A percentile compares a stretch with the other conserved stretches of the same genome.
Evolutionary conservation across 2,797 vertebrate species (phyloP).

Genomic region (Hyperoplus lanceolatus): DNA sequence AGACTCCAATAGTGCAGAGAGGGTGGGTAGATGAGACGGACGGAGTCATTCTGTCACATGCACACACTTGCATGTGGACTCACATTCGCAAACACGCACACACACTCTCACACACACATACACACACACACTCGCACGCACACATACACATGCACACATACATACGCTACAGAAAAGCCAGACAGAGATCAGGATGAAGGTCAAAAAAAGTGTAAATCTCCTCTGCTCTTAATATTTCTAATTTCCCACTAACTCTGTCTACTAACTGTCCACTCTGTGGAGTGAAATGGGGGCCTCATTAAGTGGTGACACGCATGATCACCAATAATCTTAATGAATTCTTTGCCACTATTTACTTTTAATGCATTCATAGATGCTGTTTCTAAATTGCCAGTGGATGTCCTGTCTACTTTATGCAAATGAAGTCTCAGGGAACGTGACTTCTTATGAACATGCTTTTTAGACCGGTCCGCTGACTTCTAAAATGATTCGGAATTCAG

Average conservation of each 20-base stretch:
- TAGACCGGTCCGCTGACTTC: slow-evolving; percentile 1
- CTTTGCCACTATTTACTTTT: slow-evolving; percentile 46
- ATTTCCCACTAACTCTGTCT: slow-evolving; percentile 37
- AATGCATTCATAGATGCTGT: slow-evolving; percentile 63
- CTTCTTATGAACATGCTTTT: slow-evolving; percentile 44
- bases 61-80: slow-evolving; percentile 28
- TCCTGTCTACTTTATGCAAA: slow-evolving; percentile 70
- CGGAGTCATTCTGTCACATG: slow-evolving; percentile 27
- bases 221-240: slow-evolving; percentile 39
- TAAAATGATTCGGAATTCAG: slow-evolving; percentile 24
- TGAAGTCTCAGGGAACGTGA: slow-evolving; percentile 20
- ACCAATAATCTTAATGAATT: slow-evolving; percentile 65
- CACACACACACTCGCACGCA: slow-evolving; percentile 34
- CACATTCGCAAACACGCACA: slow-evolving; percentile 36
- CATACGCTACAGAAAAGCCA: slow-evolving; percentile 28
- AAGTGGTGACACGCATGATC: slow-evolving; percentile 52
- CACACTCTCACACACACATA: slow-evolving; percentile 29
- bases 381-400: slow-evolving; percentile 48
- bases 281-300: slow-evolving; percentile 47
- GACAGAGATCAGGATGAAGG: slow-evolving; percentile 53
- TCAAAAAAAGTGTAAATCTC: slow-evolving; percentile 50
- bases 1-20: slow-evolving; percentile 59
- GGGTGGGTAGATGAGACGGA: slow-evolving; percentile 49
- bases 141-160: slow-evolving; percentile 36
- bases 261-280: slow-evolving; percentile 41